Percentiles rank a stretch among this genome's conserved stretches.
Evolutionary conservation across 2,888 invertebrate species (phyloP).

Genomic region (Periphyllus acericola): DNA sequence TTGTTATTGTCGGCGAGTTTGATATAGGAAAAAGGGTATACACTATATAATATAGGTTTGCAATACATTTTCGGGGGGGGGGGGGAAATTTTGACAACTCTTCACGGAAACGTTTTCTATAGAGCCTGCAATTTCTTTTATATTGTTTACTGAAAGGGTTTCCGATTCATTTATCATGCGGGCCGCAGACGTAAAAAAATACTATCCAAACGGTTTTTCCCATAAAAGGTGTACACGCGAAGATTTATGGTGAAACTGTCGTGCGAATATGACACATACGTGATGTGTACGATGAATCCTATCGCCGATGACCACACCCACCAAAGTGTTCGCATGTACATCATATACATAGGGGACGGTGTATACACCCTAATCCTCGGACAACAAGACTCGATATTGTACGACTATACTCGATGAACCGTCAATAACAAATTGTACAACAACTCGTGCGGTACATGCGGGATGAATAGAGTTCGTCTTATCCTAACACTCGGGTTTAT

Average conservation of each 20-base stretch:
- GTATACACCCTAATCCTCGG: neutral
- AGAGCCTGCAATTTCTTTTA: conserved; percentile 13
- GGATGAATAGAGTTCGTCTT: neutral
- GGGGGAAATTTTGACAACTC: conserved; percentile 48
- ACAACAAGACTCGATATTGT: conserved; percentile 14
- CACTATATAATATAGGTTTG: neutral
- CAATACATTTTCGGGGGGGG: neutral
- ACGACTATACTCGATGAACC: neutral
- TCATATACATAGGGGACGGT: neutral
- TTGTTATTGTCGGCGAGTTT: conserved; percentile 29
- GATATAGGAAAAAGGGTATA: neutral
- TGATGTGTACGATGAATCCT: conserved; percentile 34
- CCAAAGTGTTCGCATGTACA: conserved; percentile 21
- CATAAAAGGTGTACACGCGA: conserved; percentile 11
- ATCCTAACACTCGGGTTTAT: neutral
- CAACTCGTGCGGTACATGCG: neutral
- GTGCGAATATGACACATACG: conserved; percentile 45
- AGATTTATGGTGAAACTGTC: conserved; percentile 55
- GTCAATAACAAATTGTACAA: conserved; percentile 23
- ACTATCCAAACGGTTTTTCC: conserved; percentile 11
- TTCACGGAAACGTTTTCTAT: conserved; percentile 39
- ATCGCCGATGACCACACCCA: conserved; percentile 31
- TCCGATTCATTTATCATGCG: conserved; percentile 47
- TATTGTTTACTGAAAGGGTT: conserved; percentile 46
- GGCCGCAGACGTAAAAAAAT: conserved; percentile 25